Evolutionary conservation across 2,888 invertebrate species (phyloP), one percentile per base, ranked within the genome.

Genomic region (Phortica okadai): DNA sequence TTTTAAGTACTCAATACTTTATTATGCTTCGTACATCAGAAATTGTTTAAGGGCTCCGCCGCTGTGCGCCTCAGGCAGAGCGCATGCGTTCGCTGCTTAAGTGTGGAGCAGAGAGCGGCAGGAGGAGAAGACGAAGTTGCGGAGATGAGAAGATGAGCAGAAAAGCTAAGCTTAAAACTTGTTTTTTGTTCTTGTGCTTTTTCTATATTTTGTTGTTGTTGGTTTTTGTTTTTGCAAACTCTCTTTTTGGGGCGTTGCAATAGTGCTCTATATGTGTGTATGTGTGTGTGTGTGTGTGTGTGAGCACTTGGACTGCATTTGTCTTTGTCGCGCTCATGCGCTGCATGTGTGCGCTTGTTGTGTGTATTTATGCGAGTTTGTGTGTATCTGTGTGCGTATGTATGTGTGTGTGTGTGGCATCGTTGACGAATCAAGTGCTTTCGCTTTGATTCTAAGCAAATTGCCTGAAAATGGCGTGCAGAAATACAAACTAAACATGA

Each of bases 401-500:
- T 44, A 59, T 10, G 7, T n/a, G 59, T 10, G 72, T 10, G 72
- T 74, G 76, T 58, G 76, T 67, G 41, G 75, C 7, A 41, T 21
- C 74, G 7, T 67, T 54, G 54, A 72, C 78, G 58, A 73, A 69
- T 59, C 56, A 66, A 64, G 56, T 74, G 59, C 25, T 58, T 73
- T 25, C n/a, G 66, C 62, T 82, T 78, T 77, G 76, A 70, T 78
- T 76, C 10, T 44, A 41, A 11, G n/a, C 21, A 67, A 21, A 81
- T 81, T 85, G 83, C 85, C 85, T 79, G 70, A 79, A 85, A 85
- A 86, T 85, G 85, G 85, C 85, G 86, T 81, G 82, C 33, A 72
- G 74, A n/a, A n/a, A 67, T 67, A 44, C 42, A 11, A 8, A 64
- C 10, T 33, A 33, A 64, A 33, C 21, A 25, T 64, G 41, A 64